phyloP scores from a whole-genome alignment of 2,888 invertebrate species.

The Allophyes oxyacanthae region DNA sequence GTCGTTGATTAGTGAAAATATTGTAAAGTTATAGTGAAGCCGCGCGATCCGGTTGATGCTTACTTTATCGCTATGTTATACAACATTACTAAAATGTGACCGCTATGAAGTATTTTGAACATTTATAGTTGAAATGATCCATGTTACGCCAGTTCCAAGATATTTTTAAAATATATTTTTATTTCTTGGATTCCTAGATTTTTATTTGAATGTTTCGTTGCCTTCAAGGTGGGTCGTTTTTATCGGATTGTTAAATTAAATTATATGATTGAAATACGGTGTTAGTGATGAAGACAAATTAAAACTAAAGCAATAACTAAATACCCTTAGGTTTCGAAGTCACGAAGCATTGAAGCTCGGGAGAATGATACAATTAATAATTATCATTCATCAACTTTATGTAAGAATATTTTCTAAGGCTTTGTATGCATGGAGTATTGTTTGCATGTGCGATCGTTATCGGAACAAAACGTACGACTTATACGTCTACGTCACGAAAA shows the following conservation, averaged over 20 bases:
- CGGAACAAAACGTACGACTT: conserved; percentile 35
- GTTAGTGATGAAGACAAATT: conserved; percentile 14
- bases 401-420: conserved; percentile 26
- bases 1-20: conserved; percentile 45
- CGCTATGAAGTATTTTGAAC: conserved; percentile 33
- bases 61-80: conserved; percentile 29
- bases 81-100: conserved; percentile 27
- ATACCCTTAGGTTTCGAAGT: conserved; percentile 7
- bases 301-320: conserved; percentile 38
- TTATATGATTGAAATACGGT: conserved; percentile 13
- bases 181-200: conserved; percentile 47
- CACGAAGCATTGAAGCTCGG: conserved; percentile 16
- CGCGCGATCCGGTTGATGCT: conserved; percentile 13
- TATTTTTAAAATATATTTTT: conserved; percentile 45
- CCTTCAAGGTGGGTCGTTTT: conserved; percentile 34
- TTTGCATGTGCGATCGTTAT: conserved; percentile 21
- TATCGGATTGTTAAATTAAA: conserved; percentile 48
- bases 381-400: conserved; percentile 13
- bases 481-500: conserved; percentile 4
- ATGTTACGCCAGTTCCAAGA: conserved; percentile 43
- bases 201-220: conserved; percentile 40
- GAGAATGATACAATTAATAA: conserved; percentile 17
- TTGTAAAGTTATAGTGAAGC: conserved; percentile 11
- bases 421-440: conserved; percentile 40
- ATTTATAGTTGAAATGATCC: conserved; percentile 25